Conservation (phyloP, 2,113 vertebrate genomes). For the Narcine bancroftii region DNA sequence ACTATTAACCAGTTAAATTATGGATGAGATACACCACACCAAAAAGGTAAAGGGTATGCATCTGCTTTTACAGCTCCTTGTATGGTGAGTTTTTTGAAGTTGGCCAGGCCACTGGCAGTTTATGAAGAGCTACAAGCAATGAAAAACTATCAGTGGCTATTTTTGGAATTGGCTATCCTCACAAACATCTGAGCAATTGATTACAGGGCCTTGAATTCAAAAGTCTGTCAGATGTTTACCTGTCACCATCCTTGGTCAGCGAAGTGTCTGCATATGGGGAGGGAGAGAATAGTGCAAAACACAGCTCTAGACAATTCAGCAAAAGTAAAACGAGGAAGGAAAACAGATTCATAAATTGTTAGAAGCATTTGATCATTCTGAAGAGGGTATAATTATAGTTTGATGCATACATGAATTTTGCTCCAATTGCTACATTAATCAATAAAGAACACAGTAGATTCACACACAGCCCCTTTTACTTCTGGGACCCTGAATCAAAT, state of each 20-base stretch:
- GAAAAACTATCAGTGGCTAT: background rate
- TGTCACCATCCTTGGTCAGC: background rate
- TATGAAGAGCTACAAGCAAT: background rate
- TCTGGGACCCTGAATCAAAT: background rate
- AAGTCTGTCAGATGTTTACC: background rate
- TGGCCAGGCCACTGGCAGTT: background rate
- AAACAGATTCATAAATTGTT: background rate
- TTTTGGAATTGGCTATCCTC: background rate
- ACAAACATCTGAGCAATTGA: background rate
- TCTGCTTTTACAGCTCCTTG: background rate
- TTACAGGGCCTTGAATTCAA: background rate
- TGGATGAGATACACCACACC: background rate
- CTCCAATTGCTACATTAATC: too few species aligned
- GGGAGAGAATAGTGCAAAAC: background rate
- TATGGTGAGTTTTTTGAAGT: background rate
- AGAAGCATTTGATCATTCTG: background rate
- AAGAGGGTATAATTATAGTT: background rate
- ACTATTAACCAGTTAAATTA: background rate
- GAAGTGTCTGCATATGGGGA: background rate
- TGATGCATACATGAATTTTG: background rate
- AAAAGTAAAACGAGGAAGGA: background rate
- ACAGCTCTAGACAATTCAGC: background rate
- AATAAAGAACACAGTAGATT: background rate
- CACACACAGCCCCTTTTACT: background rate
- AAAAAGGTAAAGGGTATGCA: background rate